Evolutionary conservation across 2,113 vertebrate genomes (phyloP).

Genomic region (Sebastes fasciatus): DNA sequence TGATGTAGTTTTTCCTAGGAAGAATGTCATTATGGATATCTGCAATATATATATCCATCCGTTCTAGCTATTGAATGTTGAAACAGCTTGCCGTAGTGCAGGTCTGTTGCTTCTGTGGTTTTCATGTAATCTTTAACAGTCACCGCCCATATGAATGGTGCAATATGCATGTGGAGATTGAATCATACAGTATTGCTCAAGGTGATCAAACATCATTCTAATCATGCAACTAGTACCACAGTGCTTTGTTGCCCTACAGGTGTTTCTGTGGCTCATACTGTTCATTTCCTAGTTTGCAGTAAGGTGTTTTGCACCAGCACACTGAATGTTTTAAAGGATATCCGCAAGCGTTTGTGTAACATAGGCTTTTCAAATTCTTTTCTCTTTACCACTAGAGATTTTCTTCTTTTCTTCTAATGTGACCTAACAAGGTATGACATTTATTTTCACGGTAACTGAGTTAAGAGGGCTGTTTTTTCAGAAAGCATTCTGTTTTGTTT

Average conservation of each 20-base stretch:
- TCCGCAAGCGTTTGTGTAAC: neutral
- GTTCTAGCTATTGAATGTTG: too few species aligned
- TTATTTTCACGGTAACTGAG: neutral
- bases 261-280: neutral
- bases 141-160: constrained; percentile 10
- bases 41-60: too few species aligned
- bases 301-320: neutral
- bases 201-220: constrained; percentile 8
- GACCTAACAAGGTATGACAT: constrained; percentile 18
- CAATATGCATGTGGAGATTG: neutral
- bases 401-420: constrained; percentile 15
- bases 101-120: neutral
- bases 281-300: neutral
- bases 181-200: constrained; percentile 12
- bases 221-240: constrained; percentile 2
- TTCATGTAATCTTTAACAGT: constrained; percentile 24
- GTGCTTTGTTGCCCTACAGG: constrained; percentile 1
- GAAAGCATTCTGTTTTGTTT: constrained; percentile 14
- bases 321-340: neutral
- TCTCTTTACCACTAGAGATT: neutral
- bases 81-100: too few species aligned
- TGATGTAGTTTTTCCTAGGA: too few species aligned
- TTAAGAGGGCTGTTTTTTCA: neutral
- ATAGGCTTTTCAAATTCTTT: neutral
- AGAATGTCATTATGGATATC: too few species aligned